Evolutionary conservation across 2,113 vertebrate species (phyloP).

Genomic region (Xiphias gladius): DNA sequence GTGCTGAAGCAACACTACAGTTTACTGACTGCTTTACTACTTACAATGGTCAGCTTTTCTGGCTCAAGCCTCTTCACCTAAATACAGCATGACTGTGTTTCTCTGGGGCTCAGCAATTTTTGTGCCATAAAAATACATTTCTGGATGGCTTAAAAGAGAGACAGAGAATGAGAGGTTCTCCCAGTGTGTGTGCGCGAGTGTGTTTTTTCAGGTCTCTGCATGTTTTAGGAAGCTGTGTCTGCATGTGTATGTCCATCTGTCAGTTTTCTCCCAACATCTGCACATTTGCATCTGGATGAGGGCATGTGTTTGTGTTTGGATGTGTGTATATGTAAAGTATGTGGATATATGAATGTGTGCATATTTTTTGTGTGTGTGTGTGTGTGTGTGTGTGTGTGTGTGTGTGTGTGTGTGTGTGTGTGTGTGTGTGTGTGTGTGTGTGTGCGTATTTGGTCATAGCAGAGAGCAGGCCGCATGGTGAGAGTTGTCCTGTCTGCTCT

Average conservation of each 20-base stretch:
- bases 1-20: conserved; percentile 53
- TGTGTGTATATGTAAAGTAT: conserved; percentile 7
- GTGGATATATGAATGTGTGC: not conserved
- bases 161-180: conserved; percentile 28
- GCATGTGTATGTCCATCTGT: conserved; percentile 39
- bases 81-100: conserved; percentile 67
- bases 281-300: conserved; percentile 10
- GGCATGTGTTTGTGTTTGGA: conserved; percentile 1
- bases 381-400: not conserved
- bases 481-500: conserved; percentile 48
- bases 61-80: conserved; percentile 74
- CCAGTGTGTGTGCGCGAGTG: conserved; percentile 28
- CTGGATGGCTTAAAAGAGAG: conserved; percentile 43
- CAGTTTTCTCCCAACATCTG: conserved; percentile 13
- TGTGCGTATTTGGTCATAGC: not conserved
- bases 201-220: conserved; percentile 22
- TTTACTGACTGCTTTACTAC: conserved; percentile 50
- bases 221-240: conserved; percentile 13
- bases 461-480: conserved; percentile 29
- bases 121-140: conserved; percentile 57
- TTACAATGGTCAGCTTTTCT: conserved; percentile 58
- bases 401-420: not conserved
- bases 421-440: not conserved
- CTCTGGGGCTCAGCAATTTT: conserved; percentile 63
- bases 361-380: not conserved